phyloP scores from a whole-genome alignment of 2,113 vertebrate species.

The Pseudorasbora parva region DNA sequence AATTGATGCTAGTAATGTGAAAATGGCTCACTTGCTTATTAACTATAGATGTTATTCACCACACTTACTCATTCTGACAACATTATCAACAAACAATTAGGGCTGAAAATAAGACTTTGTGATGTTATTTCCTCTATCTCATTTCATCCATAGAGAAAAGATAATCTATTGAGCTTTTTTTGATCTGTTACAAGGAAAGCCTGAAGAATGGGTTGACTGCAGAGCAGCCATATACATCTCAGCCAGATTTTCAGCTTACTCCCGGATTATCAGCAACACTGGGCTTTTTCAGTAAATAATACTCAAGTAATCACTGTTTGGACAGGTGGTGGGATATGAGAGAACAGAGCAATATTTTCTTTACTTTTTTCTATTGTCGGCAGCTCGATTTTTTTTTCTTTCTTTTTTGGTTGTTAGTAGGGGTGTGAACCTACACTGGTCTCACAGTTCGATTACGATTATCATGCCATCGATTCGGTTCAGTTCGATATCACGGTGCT shows the following conservation, averaged over 20 bases:
- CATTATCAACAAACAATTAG: background rate
- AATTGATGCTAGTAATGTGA: background rate
- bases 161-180: conserved; percentile 50
- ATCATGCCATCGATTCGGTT: too few species aligned
- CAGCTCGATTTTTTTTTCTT: too few species aligned
- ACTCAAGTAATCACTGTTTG: conserved; percentile 60
- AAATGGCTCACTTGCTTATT: background rate
- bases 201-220: conserved; percentile 50
- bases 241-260: conserved; percentile 66
- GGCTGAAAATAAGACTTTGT: background rate
- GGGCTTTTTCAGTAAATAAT: conserved; percentile 57
- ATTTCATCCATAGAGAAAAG: conserved; percentile 11
- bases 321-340: conserved; percentile 57
- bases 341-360: background rate
- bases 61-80: background rate
- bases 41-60: background rate
- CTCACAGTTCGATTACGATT: too few species aligned
- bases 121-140: background rate
- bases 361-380: too few species aligned
- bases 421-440: too few species aligned
- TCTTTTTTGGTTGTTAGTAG: too few species aligned
- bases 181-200: conserved; percentile 36
- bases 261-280: conserved; percentile 64
- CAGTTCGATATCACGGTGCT: too few species aligned
- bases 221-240: conserved; percentile 46